Conservation (phyloP, 2,888 invertebrate species). For the Lasioglossum villosulum region DNA sequence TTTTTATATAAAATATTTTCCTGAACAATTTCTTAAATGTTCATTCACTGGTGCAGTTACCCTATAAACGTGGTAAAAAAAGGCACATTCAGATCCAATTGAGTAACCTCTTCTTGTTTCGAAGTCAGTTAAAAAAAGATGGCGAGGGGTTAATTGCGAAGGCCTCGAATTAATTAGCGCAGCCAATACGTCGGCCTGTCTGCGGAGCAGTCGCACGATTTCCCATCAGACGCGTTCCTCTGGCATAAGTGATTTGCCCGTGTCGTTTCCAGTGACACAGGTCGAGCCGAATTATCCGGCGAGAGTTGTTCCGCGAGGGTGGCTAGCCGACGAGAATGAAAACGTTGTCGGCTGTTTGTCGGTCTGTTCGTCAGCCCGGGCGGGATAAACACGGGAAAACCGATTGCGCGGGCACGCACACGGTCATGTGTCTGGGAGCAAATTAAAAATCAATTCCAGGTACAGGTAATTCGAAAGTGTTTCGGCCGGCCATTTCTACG, state of each 20-base stretch:
- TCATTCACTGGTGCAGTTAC: too few relatives aligned
- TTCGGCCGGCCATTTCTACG: constrained; percentile 32
- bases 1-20: too few relatives aligned
- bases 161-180: background rate
- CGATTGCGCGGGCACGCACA: constrained; percentile 55
- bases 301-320: constrained; percentile 64
- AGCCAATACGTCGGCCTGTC: background rate
- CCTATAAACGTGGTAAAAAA: too few relatives aligned
- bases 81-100: too few relatives aligned
- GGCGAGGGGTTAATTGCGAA: background rate
- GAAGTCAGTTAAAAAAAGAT: too few relatives aligned
- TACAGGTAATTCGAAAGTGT: constrained; percentile 51
- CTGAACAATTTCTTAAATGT: too few relatives aligned
- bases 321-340: constrained; percentile 59
- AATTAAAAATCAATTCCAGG: constrained; percentile 80
- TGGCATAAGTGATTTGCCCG: constrained; percentile 59
- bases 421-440: constrained; percentile 52
- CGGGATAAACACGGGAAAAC: constrained; percentile 75
- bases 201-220: constrained; percentile 11
- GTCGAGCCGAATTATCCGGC: constrained; percentile 55
- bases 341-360: constrained; percentile 70
- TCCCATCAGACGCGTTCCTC: constrained; percentile 40
- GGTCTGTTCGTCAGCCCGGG: constrained; percentile 74
- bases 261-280: constrained; percentile 63
- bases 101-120: too few relatives aligned